A percentile compares a stretch with the other conserved stretches of the same genome.
These are phyloP conservation scores for Cheilosia grossa DNA, from an alignment of 2,888 invertebrate genomes.

Conservation along the genomic window DNA sequence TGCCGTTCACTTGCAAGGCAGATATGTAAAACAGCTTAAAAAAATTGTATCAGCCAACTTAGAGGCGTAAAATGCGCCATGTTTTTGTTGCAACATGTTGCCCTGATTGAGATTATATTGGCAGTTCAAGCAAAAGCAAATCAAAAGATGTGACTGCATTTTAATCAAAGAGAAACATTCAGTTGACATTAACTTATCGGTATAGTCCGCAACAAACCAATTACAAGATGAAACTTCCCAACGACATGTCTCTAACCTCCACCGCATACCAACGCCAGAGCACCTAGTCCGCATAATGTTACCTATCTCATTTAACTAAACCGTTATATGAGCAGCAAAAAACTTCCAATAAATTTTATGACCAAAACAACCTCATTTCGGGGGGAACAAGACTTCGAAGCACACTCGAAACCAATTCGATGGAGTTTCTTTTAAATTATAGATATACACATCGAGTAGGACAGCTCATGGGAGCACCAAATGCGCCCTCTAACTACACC, in stretches of 20 bases:
- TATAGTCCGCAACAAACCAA: not conserved
- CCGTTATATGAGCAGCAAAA: constrained; percentile 15
- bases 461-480: constrained; percentile 26
- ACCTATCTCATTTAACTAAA: constrained; percentile 17
- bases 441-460: constrained; percentile 10
- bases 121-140: too few relatives aligned
- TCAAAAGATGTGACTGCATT: too few relatives aligned
- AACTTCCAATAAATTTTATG: constrained; percentile 5
- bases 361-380: constrained; percentile 12
- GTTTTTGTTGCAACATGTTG: too few relatives aligned
- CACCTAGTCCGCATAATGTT: not conserved
- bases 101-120: too few relatives aligned
- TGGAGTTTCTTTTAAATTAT: constrained; percentile 31
- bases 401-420: constrained; percentile 11
- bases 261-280: not conserved
- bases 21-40: too few relatives aligned
- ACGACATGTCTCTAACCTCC: not conserved
- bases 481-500: constrained; percentile 52
- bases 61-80: too few relatives aligned
- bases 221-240: not conserved
- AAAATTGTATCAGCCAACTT: too few relatives aligned
- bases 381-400: not conserved
- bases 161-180: too few relatives aligned
- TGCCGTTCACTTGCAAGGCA: too few relatives aligned
- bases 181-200: too few relatives aligned